Conservation (phyloP, 2,113 vertebrate genomes). For the Rutilus rutilus region DNA sequence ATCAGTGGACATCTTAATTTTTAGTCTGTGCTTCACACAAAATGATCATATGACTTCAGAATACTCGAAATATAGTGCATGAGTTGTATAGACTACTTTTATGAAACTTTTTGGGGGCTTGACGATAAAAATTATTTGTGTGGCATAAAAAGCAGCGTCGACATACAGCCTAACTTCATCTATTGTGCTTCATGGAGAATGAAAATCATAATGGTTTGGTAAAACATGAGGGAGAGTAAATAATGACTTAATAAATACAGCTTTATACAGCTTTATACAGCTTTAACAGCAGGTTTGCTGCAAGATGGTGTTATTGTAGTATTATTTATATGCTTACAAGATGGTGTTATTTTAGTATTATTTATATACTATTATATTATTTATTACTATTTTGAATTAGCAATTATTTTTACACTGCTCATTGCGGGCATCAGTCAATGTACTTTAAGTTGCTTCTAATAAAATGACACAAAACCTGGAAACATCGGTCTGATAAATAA, state of each 20-base stretch:
- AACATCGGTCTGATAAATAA: too few species aligned
- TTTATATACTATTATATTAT: too few species aligned
- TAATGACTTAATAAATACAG: not conserved
- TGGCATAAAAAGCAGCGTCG: not conserved
- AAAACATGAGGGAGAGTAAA: not conserved
- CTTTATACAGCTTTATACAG: not conserved
- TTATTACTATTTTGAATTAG: too few species aligned
- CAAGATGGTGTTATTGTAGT: too few species aligned
- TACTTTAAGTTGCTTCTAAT: not conserved
- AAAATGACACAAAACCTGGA: not conserved
- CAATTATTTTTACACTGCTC: not conserved
- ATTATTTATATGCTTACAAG: too few species aligned
- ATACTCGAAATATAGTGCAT: not conserved
- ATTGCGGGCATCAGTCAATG: not conserved
- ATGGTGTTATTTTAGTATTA: too few species aligned
- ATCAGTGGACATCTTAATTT: not conserved
- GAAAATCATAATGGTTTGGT: not conserved
- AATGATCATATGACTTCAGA: not conserved
- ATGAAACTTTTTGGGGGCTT: not conserved
- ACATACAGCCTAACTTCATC: not conserved
- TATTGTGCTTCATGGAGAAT: not conserved
- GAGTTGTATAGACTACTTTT: not conserved
- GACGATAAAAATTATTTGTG: not conserved
- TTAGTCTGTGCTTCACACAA: not conserved
- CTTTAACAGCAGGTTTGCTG: not conserved